These are phyloP conservation scores for Spialia ferax DNA, from an alignment of 2,888 invertebrate species.

Conservation along the genomic window DNA sequence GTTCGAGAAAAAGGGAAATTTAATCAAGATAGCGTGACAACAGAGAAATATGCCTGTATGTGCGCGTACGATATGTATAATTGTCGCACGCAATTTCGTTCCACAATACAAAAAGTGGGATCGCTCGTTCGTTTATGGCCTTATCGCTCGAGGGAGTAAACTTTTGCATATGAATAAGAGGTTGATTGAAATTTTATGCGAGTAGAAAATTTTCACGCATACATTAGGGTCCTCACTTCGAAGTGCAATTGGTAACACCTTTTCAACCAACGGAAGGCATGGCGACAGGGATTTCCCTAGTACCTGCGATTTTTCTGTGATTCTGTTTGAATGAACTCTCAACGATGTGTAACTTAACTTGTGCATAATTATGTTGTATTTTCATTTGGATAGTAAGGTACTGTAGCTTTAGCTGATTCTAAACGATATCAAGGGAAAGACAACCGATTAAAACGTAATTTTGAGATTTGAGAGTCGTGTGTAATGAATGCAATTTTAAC, in stretches of 20 bases:
- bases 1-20: constrained; percentile 44
- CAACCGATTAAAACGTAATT: neutral
- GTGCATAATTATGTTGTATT: constrained; percentile 5
- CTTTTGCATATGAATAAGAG: constrained; percentile 81
- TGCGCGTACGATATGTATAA: constrained; percentile 24
- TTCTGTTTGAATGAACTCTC: constrained; percentile 4
- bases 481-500: too few relatives aligned
- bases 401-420: neutral
- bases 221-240: constrained; percentile 57
- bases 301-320: neutral
- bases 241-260: neutral
- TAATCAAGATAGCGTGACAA: constrained; percentile 45
- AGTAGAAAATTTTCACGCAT: constrained; percentile 76
- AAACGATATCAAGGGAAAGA: neutral
- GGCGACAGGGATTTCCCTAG: constrained; percentile 34
- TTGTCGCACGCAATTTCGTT: constrained; percentile 37
- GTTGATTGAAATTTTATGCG: constrained; percentile 83
- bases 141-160: constrained; percentile 53
- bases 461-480: too few relatives aligned
- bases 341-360: neutral
- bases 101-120: constrained; percentile 37
- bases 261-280: too few relatives aligned
- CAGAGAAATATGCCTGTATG: constrained; percentile 38
- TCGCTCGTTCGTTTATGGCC: constrained; percentile 31
- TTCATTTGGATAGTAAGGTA: neutral